phyloP scores from a whole-genome alignment of 2,797 vertebrate genomes.

The Helarctos malayanus region DNA sequence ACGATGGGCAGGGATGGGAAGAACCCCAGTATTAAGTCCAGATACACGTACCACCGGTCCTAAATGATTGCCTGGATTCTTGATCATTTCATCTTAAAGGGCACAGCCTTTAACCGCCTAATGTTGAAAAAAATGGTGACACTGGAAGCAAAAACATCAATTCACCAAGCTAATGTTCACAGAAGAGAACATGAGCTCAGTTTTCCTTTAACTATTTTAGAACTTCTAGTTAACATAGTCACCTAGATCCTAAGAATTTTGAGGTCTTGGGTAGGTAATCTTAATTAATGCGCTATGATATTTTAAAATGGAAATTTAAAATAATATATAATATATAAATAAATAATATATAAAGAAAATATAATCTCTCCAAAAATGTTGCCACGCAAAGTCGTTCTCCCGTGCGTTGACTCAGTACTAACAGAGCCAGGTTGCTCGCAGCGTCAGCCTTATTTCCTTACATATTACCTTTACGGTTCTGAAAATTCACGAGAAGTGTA shows the following conservation, averaged over 20 bases:
- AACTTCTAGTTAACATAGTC: slow-evolving; percentile 10
- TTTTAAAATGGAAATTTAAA: neutral
- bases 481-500: slow-evolving; percentile 11
- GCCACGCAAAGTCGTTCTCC: neutral
- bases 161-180: neutral
- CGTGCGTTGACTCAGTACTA: neutral
- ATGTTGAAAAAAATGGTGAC: neutral
- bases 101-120: neutral
- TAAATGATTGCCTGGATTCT: neutral
- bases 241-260: neutral
- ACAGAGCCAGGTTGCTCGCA: neutral
- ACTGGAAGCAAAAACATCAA: neutral
- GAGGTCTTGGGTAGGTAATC: neutral
- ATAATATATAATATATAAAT: neutral
- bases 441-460: neutral
- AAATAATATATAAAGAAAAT: neutral
- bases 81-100: neutral
- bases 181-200: neutral
- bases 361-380: neutral
- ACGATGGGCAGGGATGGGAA: neutral
- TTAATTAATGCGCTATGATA: neutral
- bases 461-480: neutral
- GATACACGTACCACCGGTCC: neutral
- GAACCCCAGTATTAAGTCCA: neutral
- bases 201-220: neutral